Percentiles rank a stretch among this genome's conserved stretches.
Conservation (phyloP, 2,888 invertebrate species). For the Lamellibrachia satsuma region DNA sequence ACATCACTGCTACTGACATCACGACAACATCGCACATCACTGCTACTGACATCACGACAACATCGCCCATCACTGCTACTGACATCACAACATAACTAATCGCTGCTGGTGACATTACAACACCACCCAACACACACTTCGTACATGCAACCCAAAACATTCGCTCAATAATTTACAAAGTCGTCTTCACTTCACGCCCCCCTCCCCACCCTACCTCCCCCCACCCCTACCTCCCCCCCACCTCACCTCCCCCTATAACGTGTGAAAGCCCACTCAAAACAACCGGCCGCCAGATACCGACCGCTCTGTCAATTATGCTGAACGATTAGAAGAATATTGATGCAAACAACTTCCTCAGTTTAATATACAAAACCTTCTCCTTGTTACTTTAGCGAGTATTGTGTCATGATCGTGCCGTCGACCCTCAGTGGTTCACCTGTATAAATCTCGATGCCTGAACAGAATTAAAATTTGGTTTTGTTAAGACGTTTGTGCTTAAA, state of each 20-base stretch:
- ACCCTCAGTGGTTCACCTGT: not conserved
- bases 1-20: not conserved
- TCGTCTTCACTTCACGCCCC: not conserved
- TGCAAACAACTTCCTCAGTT: not conserved
- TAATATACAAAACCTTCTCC: not conserved
- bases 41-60: too few relatives aligned
- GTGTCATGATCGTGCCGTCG: not conserved
- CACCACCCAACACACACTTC: not conserved
- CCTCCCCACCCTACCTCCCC: not conserved
- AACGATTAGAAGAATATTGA: constrained; percentile 9
- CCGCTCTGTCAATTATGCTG: not conserved
- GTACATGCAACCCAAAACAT: not conserved
- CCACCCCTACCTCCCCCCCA: not conserved
- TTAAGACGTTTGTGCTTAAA: too few relatives aligned
- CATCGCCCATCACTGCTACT: not conserved
- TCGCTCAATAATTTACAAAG: constrained; percentile 13
- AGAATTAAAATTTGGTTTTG: too few relatives aligned
- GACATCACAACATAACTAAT: not conserved
- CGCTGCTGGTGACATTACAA: not conserved
- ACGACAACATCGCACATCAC: too few relatives aligned
- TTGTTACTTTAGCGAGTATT: not conserved
- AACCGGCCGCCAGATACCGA: not conserved
- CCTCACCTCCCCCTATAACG: not conserved
- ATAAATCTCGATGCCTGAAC: not conserved
- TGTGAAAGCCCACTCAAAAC: constrained; percentile 10